Base-by-base conservation (phyloP, 1,140 invertebrate species). In the Trichomalopsis sarcophagae region DNA sequence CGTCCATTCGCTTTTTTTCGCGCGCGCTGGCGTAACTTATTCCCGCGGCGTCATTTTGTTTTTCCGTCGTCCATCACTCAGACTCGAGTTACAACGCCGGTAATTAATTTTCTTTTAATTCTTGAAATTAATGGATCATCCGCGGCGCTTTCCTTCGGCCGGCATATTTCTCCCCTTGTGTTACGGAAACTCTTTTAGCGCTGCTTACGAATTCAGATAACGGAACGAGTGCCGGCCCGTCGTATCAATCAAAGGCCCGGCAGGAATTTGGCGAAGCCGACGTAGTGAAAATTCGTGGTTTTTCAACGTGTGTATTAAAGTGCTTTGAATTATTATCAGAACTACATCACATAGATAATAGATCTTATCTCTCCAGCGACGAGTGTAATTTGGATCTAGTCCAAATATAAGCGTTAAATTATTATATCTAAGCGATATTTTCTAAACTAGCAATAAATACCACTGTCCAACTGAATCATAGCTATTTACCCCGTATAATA, bases 61-160 rank as follows among this genome's bases (percentile, higher is more conserved):
- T 88, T 89, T 89, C 89, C 87, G 87, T 87, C 87, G 84, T 88
- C 86, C 85, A 88, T 87, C 88, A 87, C 84, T 84, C 86, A 74
- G 81, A 85, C 82, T 78, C 62, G 86, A 84, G 84, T 71, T 71
- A 71, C 69, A 71, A 30, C 30, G 30, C 30, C 27, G 69, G 84
- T 88, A 89, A 89, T 89, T 89, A 89, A 88, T 88, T 89, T 89
- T 87, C 86, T 88, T 89, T 87, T 87, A 87, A 88, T 88, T 87
- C 84, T 69, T 66, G n/a, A 14, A 86, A 89, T 88, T 88, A 88
- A 89, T 88, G 89, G 84, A 88, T 88, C 85, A 71, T 71, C 55
- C 21, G 14, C 27, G 27, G 27, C 27, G 17, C 55, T 62, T 62
- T 62, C 55, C 2, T 62, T 62, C 55, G n/a, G 55, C 21, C 6